These are phyloP conservation scores for Habropoda laboriosa DNA, from an alignment of 1,140 invertebrate genomes.

Conservation along the genomic window DNA sequence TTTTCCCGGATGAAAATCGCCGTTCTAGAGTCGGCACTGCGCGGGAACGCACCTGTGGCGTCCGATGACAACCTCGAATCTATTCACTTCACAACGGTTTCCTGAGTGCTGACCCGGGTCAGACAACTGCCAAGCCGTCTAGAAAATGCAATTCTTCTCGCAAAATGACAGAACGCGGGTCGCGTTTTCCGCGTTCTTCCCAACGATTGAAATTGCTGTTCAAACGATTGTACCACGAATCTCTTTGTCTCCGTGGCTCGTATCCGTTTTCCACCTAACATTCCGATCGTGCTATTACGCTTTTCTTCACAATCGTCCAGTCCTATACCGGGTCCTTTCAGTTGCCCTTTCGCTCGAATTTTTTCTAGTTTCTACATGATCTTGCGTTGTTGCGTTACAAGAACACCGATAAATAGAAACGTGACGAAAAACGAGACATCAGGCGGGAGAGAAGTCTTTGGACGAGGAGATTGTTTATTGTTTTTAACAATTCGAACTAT, in stretches of 20 bases:
- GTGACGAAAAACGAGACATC: conserved; percentile 39
- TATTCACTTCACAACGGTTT: not conserved
- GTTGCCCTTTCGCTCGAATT: not conserved
- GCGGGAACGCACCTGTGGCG: not conserved
- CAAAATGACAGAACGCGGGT: conserved; percentile 4
- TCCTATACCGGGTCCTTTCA: not conserved
- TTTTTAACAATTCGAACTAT: conserved; percentile 48
- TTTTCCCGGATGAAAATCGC: conserved; percentile 24
- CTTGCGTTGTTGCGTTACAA: conserved; percentile 38
- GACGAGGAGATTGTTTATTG: conserved; percentile 61
- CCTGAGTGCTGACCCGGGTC: too few species aligned
- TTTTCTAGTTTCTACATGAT: not conserved
- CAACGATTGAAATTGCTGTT: conserved; percentile 45
- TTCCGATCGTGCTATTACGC: conserved; percentile 55
- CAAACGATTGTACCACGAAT: conserved; percentile 35
- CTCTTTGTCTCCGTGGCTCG: conserved; percentile 54
- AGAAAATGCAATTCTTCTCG: conserved; percentile 32
- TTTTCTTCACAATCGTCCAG: conserved; percentile 31
- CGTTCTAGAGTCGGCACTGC: not conserved
- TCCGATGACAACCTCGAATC: not conserved
- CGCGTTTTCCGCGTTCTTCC: conserved; percentile 16
- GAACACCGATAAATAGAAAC: conserved; percentile 62
- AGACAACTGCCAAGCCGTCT: too few species aligned
- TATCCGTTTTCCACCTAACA: conserved; percentile 49
- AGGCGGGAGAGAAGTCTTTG: conserved; percentile 38